Percentiles rank a stretch among this genome's conserved stretches.
Evolutionary conservation across 2,888 invertebrate genomes (phyloP).

Genomic region (Drosophila setosimentum): DNA sequence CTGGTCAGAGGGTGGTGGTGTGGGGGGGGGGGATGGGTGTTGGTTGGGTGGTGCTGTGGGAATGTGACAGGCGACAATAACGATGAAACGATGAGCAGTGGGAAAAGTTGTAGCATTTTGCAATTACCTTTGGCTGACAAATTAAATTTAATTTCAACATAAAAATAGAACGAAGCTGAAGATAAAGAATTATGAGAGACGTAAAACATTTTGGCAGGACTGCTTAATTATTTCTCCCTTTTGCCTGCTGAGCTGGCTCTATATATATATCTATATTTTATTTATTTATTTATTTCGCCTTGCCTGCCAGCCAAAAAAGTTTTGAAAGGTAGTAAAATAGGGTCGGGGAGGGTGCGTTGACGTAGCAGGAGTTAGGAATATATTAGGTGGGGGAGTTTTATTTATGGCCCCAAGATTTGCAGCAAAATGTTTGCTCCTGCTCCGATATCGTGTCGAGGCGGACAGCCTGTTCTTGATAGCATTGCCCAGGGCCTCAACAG

Average conservation of each 20-base stretch:
- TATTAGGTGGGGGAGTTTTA: conserved; percentile 34
- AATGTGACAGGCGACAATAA: conserved; percentile 2
- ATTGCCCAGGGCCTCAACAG: conserved; percentile 20
- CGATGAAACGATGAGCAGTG: conserved; percentile 8
- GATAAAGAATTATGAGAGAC: conserved; percentile 55
- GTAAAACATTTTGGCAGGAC: conserved; percentile 53
- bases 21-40: background rate
- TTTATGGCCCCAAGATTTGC: conserved; percentile 69
- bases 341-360: conserved; percentile 9
- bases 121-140: conserved; percentile 61
- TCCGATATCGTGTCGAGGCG: conserved; percentile 35
- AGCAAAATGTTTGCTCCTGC: conserved; percentile 40
- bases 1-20: background rate
- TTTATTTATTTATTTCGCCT: conserved; percentile 47
- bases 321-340: conserved; percentile 70
- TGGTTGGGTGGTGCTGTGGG: background rate
- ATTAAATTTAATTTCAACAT: conserved; percentile 67
- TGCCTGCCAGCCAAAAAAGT: conserved; percentile 39
- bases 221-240: conserved; percentile 71
- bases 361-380: background rate
- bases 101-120: conserved; percentile 40
- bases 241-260: conserved; percentile 44
- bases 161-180: conserved; percentile 16
- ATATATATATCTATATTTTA: conserved; percentile 69
- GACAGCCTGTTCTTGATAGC: conserved; percentile 66